phyloP scores from a whole-genome alignment of 2,888 invertebrate species.

The Lathronympha strigana region DNA sequence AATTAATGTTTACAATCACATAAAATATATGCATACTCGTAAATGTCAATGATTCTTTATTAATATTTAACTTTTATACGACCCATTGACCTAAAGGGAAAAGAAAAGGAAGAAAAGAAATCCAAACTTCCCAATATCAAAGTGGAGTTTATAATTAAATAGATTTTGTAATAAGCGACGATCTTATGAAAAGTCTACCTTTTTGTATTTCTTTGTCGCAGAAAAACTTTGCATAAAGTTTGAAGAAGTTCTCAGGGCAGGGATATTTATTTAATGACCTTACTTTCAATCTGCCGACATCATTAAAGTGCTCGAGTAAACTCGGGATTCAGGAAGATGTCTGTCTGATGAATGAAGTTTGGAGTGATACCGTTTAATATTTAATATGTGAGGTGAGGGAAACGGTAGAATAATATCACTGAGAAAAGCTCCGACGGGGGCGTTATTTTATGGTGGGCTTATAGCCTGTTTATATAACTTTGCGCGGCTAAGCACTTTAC shows the following conservation, averaged over 20 bases:
- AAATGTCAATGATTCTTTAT: too few species aligned
- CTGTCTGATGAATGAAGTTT: slow-evolving; percentile 41
- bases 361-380: slow-evolving; percentile 34
- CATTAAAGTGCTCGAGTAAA: slow-evolving; percentile 45
- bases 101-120: background rate
- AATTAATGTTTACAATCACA: too few species aligned
- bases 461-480: slow-evolving; percentile 19
- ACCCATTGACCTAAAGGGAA: background rate
- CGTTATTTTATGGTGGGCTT: background rate
- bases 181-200: slow-evolving; percentile 49
- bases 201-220: slow-evolving; percentile 56
- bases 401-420: slow-evolving; percentile 16
- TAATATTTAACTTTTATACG: too few species aligned
- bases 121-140: background rate
- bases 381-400: slow-evolving; percentile 17
- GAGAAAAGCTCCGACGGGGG: slow-evolving; percentile 11
- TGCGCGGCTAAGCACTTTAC: background rate
- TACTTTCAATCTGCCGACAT: slow-evolving; percentile 50
- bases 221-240: slow-evolving; percentile 54
- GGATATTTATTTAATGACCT: slow-evolving; percentile 66
- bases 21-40: too few species aligned
- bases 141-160: slow-evolving; percentile 18
- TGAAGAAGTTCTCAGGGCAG: slow-evolving; percentile 53
- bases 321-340: slow-evolving; percentile 43
- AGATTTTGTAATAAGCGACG: slow-evolving; percentile 49